Percentiles rank a stretch among this genome's conserved stretches.
These are phyloP conservation scores for Aplochiton taeniatus DNA, from an alignment of 2,797 vertebrate genomes.

Conservation along the genomic window DNA sequence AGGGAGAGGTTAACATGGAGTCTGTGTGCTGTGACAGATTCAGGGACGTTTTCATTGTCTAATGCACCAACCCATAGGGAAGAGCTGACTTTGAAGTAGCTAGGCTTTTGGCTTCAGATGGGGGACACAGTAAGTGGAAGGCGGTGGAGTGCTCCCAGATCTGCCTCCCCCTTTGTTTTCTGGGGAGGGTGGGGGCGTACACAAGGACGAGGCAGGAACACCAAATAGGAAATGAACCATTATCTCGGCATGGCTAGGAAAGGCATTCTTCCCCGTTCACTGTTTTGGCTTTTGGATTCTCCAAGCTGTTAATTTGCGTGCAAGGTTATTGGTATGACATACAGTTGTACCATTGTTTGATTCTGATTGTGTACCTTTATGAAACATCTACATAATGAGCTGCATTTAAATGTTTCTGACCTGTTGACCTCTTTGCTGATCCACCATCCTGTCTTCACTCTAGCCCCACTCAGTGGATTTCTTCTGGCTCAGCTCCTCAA, in stretches of 20 bases:
- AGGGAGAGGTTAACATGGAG: background rate
- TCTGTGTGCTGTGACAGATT: conserved; percentile 27
- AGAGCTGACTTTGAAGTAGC: conserved; percentile 9
- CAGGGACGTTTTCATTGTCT: conserved; percentile 28
- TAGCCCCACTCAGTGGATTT: conserved; percentile 7
- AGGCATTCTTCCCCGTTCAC: background rate
- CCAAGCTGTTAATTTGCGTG: background rate
- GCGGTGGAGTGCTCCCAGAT: conserved; percentile 15
- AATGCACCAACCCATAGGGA: background rate
- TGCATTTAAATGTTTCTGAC: too few relatives aligned
- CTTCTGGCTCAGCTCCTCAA: background rate
- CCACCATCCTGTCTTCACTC: conserved; percentile 21
- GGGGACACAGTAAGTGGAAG: conserved; percentile 14
- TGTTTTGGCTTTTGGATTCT: background rate
- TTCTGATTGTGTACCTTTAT: too few relatives aligned
- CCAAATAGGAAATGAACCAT: conserved; percentile 39
- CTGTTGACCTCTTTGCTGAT: background rate
- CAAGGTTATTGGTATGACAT: too few relatives aligned
- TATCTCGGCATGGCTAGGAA: conserved; percentile 30
- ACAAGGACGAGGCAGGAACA: conserved; percentile 17
- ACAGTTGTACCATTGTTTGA: too few relatives aligned
- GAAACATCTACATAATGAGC: too few relatives aligned
- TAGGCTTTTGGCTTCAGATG: conserved; percentile 4
- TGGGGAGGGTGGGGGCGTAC: background rate
- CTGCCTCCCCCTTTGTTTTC: conserved; percentile 2